Base-by-base conservation (phyloP, 1,140 invertebrate genomes). In the Gryllus bimaculatus region DNA sequence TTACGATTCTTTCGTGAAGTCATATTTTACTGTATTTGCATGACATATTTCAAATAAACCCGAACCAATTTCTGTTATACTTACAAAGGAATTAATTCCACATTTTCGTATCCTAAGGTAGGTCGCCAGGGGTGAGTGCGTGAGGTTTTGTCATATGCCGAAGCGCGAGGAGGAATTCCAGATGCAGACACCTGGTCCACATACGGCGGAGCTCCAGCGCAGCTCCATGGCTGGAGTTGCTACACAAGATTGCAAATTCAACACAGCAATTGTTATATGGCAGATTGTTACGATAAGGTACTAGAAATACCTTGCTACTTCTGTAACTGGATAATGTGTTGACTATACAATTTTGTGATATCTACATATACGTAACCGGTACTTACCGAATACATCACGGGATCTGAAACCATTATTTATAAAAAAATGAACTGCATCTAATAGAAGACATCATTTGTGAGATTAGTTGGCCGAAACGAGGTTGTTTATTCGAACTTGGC, bases 81-180 rank as follows among this genome's bases (percentile, higher is more conserved):
- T 87, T 87, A 92, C 91, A 93, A 85, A 78, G 91, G 90, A 74
- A 88, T 90, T 4, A 91, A 88, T 86, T 93, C 91, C 15, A 92
- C 89, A 82, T 91, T 92, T 85, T 94, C 91, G 83, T 91, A 93
- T 48, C 92, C 92, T 84, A 92, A 88, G n/a, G 91, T 92, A 13
- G 92, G 91, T 78, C 92, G 86, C 93, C 93, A 94, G 12, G 92
- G 91, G 84, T 93, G 92, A 79, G 89, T 90, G 79, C 88, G 87
- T 8, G 90, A 88, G 8, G 90, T 90, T 83, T 91, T 87, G 80
- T 83, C 82, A 76, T 79, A 83, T 73, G 81, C 85, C 48, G 87
- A 88, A 21, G 88, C 84, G 66, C 88, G 85, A 2, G 85, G 78
- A 7, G 89, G 87, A 49, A 89, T 82, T 8, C 87, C 83, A 8